Evolutionary conservation across 92 coral and sea anemone genomes (phyloP).

Genomic region (Epizoanthus ramosus): DNA sequence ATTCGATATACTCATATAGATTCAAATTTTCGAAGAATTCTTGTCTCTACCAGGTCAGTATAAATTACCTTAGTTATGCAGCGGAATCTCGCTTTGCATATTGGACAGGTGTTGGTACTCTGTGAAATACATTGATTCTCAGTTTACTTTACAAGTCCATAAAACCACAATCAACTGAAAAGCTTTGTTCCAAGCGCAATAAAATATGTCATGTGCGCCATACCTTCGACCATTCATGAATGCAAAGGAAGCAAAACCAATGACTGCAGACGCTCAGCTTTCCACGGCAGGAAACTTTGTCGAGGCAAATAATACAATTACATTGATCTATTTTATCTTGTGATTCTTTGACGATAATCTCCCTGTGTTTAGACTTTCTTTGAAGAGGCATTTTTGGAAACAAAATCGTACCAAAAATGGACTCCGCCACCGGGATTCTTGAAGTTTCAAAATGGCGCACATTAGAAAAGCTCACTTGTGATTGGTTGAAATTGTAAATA

Average conservation of each 20-base stretch:
- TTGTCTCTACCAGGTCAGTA: no score
- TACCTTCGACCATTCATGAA: slow-evolving; percentile 98
- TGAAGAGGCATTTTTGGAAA: slow-evolving; percentile 42
- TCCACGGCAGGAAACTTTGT: slow-evolving; percentile 87
- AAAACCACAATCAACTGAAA: background rate
- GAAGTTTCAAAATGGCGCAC: slow-evolving; percentile 70
- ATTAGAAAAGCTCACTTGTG: slow-evolving; percentile 70
- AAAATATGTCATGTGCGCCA: background rate
- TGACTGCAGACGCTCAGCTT: slow-evolving; percentile 91
- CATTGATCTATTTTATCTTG: slow-evolving; percentile 53
- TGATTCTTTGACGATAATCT: slow-evolving; percentile 18
- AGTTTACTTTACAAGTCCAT: slow-evolving; percentile 9
- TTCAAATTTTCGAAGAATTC: no score
- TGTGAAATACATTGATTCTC: slow-evolving; percentile 45
- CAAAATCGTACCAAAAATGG: slow-evolving; percentile 18
- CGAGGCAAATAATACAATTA: slow-evolving; percentile 91
- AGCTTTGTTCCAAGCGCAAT: background rate
- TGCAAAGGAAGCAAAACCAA: slow-evolving; percentile 97
- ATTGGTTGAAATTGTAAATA: slow-evolving; percentile 38
- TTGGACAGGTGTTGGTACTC: slow-evolving; percentile 98
- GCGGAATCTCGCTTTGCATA: slow-evolving; percentile 95
- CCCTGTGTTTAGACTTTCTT: slow-evolving; percentile 52
- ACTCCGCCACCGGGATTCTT: background rate
- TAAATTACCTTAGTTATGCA: slow-evolving; percentile 90
- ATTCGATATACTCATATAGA: no score